phyloP scores from a whole-genome alignment of 2,797 vertebrate genomes.

The Sciurus vulgaris region DNA sequence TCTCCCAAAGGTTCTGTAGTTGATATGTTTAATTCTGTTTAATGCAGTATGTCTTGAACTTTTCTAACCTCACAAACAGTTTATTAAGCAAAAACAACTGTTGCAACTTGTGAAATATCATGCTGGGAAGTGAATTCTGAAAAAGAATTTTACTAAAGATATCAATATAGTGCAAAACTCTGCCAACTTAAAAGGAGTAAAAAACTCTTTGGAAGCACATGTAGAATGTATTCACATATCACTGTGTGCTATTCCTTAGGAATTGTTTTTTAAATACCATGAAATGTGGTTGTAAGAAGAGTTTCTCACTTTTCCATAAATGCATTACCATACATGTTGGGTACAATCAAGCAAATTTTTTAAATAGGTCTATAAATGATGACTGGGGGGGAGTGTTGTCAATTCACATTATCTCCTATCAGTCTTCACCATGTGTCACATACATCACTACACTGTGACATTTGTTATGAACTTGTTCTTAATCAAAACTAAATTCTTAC shows the following conservation, averaged over 20 bases:
- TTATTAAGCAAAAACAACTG: slow-evolving; percentile 53
- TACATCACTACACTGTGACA: background rate
- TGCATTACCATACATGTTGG: background rate
- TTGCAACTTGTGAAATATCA: background rate
- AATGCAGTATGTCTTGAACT: slow-evolving; percentile 5
- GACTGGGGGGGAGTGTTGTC: background rate
- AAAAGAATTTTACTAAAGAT: slow-evolving; percentile 56
- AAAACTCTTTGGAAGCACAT: background rate
- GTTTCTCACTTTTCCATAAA: slow-evolving; percentile 18
- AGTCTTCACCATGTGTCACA: slow-evolving; percentile 8
- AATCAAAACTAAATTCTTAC: slow-evolving; percentile 64
- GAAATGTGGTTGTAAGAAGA: background rate
- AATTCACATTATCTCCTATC: background rate
- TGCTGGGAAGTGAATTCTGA: slow-evolving; percentile 30
- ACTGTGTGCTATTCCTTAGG: background rate
- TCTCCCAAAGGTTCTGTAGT: background rate
- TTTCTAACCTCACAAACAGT: slow-evolving; percentile 35
- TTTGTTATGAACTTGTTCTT: slow-evolving; percentile 1
- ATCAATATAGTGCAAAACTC: background rate
- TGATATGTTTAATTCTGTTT: slow-evolving; percentile 45
- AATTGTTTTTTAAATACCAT: background rate
- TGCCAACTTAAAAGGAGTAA: background rate
- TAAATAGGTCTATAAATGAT: background rate
- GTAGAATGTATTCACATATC: background rate
- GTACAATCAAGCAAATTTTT: background rate